Evolutionary conservation across 1,140 invertebrate species (phyloP), one percentile per base, ranked within the genome.

Genomic region (Dufourea novaeangliae): DNA sequence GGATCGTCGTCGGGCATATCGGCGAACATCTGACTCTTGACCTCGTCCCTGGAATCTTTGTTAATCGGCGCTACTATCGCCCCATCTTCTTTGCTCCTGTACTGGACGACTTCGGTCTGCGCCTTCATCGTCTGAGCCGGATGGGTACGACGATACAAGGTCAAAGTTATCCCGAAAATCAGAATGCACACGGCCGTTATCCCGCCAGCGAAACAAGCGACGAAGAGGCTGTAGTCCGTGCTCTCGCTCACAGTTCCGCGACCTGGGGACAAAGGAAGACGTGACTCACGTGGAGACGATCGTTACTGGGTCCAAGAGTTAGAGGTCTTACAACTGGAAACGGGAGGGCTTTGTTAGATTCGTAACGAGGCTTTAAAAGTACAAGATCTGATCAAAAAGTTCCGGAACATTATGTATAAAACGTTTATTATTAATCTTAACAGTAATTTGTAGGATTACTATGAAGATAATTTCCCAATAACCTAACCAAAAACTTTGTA

Each of bases 151-250:
- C 89, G 86, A 56, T 91, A 88, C 12, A 91, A 54, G 3, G 89
- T 91, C 64, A 91, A 57, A 11, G 88, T 90, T n/a, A 91, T 78
- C 32, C 88, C 90, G 1, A 91, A 84, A 14, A 90, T 83, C 50
- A 90, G 83, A 39, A 91, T 91, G 71, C 89, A 90, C n/a, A 90
- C 74, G 7, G 90, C 90, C 4, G 90, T 91, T 50, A 91, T 54
- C 12, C 90, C 88, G 14, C 90, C 89, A 25, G 89, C 89, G 68
- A 91, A 90, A 74, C 87, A 90, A 2, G 90, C 90, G 11, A 90
- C 88, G 70, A 91, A 59, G 22, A 91, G 82, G 79, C 89, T 91
- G 68, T 90, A 90, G 68, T 91, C 90, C n/a, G 78, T 79, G 22
- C 71, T 57, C n/a, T 87, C 85, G n/a, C 87, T 84, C 6, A 83